These are phyloP conservation scores for Brachyrhaphis roseni DNA, from an alignment of 2,797 vertebrate species.

Conservation along the genomic window DNA sequence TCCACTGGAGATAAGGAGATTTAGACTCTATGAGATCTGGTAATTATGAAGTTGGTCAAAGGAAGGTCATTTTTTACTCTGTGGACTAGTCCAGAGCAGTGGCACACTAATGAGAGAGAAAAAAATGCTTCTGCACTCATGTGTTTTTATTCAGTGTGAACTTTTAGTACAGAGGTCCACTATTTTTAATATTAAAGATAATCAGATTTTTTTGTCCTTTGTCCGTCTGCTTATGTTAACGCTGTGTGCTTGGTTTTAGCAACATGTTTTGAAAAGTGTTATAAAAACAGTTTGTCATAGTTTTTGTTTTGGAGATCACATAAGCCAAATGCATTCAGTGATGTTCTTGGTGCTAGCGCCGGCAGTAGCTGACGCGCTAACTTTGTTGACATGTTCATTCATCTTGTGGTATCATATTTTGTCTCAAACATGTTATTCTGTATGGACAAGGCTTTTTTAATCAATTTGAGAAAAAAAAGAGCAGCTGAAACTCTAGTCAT, in stretches of 20 bases:
- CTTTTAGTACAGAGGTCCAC: slow-evolving; percentile 32
- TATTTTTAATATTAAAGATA: slow-evolving; percentile 3
- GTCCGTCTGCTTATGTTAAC: too few species aligned
- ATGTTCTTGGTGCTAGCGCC: too few species aligned
- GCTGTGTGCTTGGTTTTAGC: too few species aligned
- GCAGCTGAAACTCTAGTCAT: background rate
- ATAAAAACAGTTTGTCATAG: too few species aligned
- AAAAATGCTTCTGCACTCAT: slow-evolving; percentile 40
- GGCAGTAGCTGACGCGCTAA: too few species aligned
- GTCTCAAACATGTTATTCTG: too few species aligned
- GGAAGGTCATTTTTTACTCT: slow-evolving; percentile 78
- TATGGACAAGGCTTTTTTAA: too few species aligned
- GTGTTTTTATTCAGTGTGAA: slow-evolving; percentile 27
- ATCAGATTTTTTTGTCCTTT: background rate
- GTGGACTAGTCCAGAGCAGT: slow-evolving; percentile 61
- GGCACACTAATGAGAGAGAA: slow-evolving; percentile 55
- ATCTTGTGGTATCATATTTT: too few species aligned
- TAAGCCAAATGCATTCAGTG: too few species aligned
- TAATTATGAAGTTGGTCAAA: slow-evolving; percentile 78
- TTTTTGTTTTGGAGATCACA: too few species aligned
- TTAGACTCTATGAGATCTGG: slow-evolving; percentile 73
- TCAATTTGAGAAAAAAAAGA: background rate
- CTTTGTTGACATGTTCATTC: too few species aligned
- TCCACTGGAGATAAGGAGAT: slow-evolving; percentile 76
- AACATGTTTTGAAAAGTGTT: too few species aligned